phyloP scores from a whole-genome alignment of 2,113 vertebrate species.

The Coptodon bakossiorum region DNA sequence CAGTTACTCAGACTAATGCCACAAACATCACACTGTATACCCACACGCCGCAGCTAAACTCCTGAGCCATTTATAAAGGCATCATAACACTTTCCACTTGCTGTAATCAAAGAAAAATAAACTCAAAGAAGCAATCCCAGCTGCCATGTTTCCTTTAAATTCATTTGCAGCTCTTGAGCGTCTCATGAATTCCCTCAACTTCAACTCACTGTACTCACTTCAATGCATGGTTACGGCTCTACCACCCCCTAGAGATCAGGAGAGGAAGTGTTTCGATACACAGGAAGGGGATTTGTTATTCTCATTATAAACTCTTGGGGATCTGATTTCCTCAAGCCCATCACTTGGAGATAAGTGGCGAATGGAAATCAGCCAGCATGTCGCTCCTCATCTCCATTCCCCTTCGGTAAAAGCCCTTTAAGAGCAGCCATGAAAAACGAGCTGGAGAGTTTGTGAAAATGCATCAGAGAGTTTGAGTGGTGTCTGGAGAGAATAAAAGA shows the following conservation, averaged over 20 bases:
- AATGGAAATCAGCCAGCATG: conserved; percentile 63
- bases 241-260: conserved; percentile 42
- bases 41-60: conserved; percentile 26
- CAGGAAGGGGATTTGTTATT: conserved; percentile 42
- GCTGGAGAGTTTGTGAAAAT: conserved; percentile 20
- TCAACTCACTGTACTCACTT: not conserved
- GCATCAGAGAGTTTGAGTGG: not conserved
- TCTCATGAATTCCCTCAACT: not conserved
- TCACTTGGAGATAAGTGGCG: conserved; percentile 61
- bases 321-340: conserved; percentile 59
- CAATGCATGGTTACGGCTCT: conserved; percentile 6
- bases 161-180: conserved; percentile 10
- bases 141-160: conserved; percentile 34
- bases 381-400: conserved; percentile 55
- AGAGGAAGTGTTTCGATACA: not conserved
- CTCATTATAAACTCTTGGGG: conserved; percentile 58
- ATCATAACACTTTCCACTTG: conserved; percentile 47
- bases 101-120: conserved; percentile 45
- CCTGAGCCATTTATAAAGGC: conserved; percentile 4
- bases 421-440: conserved; percentile 41
- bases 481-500: not conserved
- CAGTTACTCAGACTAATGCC: conserved; percentile 8
- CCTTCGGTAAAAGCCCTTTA: conserved; percentile 37
- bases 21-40: not conserved
- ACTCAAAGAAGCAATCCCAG: conserved; percentile 7